These are phyloP conservation scores for Scaptodrosophila latifasciaeformis DNA, from an alignment of 2,888 invertebrate species.

Conservation along the genomic window DNA sequence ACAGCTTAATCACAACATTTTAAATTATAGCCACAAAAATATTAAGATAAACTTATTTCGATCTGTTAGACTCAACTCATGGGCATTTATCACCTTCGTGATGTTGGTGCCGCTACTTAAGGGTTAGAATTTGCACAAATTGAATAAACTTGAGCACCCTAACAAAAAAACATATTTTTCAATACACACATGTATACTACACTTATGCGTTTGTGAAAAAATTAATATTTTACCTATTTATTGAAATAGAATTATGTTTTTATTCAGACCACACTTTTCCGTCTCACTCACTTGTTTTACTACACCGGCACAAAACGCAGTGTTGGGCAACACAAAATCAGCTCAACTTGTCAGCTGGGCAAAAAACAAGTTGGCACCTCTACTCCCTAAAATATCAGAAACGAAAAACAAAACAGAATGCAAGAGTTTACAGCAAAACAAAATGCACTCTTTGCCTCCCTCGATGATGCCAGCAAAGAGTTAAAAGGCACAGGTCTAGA, in stretches of 20 bases:
- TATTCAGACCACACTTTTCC: neutral
- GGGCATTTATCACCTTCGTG: too few relatives aligned
- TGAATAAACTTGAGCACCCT: too few relatives aligned
- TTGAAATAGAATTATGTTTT: neutral
- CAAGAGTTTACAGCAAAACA: conserved; percentile 78
- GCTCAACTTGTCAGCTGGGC: neutral
- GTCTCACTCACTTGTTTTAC: neutral
- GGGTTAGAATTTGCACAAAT: too few relatives aligned
- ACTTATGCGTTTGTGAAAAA: too few relatives aligned
- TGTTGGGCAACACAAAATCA: neutral
- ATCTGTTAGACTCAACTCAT: too few relatives aligned
- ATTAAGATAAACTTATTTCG: too few relatives aligned
- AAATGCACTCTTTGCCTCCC: conserved; percentile 81
- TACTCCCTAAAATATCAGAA: neutral
- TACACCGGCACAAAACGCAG: conserved; percentile 39
- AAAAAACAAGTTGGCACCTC: conserved; percentile 25
- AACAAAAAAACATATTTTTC: too few relatives aligned
- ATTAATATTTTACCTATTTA: neutral
- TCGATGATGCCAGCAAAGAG: conserved; percentile 80
- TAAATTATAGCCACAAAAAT: too few relatives aligned
- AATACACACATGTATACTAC: too few relatives aligned
- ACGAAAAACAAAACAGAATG: conserved; percentile 49
- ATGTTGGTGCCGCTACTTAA: too few relatives aligned
- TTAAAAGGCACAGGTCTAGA: conserved; percentile 74
- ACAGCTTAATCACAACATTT: too few relatives aligned